Percentiles rank a stretch among this genome's conserved stretches.
phyloP scores from a whole-genome alignment of 1,140 invertebrate species.

The Pygmarrhopalites habei region DNA sequence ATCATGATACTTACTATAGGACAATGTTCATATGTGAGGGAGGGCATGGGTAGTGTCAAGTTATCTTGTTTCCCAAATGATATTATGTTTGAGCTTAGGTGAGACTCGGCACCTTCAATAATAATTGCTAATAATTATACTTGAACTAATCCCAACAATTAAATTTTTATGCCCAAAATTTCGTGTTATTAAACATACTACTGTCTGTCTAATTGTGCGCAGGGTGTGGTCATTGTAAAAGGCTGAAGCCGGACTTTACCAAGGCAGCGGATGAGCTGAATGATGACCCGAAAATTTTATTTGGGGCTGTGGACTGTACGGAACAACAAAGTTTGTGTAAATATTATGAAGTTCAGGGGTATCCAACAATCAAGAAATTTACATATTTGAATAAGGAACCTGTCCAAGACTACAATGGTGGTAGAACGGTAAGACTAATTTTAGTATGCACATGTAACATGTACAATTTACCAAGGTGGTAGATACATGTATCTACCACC shows the following conservation, averaged over 20 bases:
- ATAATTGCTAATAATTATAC: too few relatives aligned
- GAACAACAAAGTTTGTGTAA: constrained; percentile 55
- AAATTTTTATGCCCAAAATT: too few relatives aligned
- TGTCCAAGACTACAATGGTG: constrained; percentile 59
- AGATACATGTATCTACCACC: too few relatives aligned
- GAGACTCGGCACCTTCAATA: too few relatives aligned
- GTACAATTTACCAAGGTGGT: too few relatives aligned
- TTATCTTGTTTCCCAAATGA: too few relatives aligned
- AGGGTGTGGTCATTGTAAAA: constrained; percentile 90
- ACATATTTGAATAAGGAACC: constrained; percentile 67
- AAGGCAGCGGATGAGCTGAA: constrained; percentile 65
- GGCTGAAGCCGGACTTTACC: constrained; percentile 69
- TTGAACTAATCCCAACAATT: too few relatives aligned
- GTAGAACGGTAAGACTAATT: constrained; percentile 61
- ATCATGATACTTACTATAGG: too few relatives aligned
- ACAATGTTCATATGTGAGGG: too few relatives aligned
- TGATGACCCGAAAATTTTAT: constrained; percentile 63
- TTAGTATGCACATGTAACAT: not conserved
- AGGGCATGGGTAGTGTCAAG: too few relatives aligned
- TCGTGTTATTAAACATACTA: too few relatives aligned
- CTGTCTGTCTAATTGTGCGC: constrained; percentile 18
- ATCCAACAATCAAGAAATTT: constrained; percentile 81
- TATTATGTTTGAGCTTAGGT: too few relatives aligned
- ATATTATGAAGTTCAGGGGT: constrained; percentile 66
- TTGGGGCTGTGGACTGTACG: constrained; percentile 80